phyloP scores from a whole-genome alignment of 2,797 vertebrate genomes.

The Microctenopoma steveboyesi region DNA sequence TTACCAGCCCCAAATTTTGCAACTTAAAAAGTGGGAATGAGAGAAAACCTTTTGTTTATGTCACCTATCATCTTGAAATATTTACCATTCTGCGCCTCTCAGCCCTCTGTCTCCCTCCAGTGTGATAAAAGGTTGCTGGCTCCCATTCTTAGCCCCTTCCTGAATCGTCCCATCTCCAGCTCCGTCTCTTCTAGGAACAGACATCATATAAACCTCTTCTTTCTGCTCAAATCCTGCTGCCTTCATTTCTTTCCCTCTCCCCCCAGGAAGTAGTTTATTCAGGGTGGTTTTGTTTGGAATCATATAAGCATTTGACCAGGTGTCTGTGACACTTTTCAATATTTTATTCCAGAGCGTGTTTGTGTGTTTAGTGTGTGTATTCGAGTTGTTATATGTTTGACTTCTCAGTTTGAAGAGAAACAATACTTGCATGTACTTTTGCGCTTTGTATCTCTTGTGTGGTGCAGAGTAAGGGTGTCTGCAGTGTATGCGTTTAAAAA shows the following conservation, averaged over 20 bases:
- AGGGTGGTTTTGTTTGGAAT: slow-evolving; percentile 71
- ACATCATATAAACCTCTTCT: slow-evolving; percentile 64
- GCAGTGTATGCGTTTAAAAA: slow-evolving; percentile 46
- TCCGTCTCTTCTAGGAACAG: slow-evolving; percentile 58
- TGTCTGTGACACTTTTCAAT: slow-evolving; percentile 78
- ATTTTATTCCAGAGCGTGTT: slow-evolving; percentile 77
- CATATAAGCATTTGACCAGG: slow-evolving; percentile 80
- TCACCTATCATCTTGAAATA: slow-evolving; percentile 86
- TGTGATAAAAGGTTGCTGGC: slow-evolving; percentile 82
- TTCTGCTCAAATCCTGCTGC: slow-evolving; percentile 63
- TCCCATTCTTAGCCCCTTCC: slow-evolving; percentile 79
- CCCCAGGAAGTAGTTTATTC: slow-evolving; percentile 75
- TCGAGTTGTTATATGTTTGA: slow-evolving; percentile 71
- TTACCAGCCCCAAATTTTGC: slow-evolving; percentile 80
- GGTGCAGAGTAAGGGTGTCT: slow-evolving; percentile 59
- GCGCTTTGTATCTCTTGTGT: slow-evolving; percentile 70
- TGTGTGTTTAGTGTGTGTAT: slow-evolving; percentile 74
- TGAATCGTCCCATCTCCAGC: slow-evolving; percentile 61
- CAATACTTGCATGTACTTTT: slow-evolving; percentile 64
- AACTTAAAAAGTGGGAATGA: slow-evolving; percentile 83
- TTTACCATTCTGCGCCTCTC: slow-evolving; percentile 79
- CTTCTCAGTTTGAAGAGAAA: slow-evolving; percentile 63
- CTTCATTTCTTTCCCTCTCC: slow-evolving; percentile 38
- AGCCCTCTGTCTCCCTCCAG: slow-evolving; percentile 79
- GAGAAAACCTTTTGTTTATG: slow-evolving; percentile 85